Percentiles rank a stretch among this genome's conserved stretches.
These are phyloP conservation scores for Bactericera cockerelli DNA, from an alignment of 1,140 invertebrate genomes.

Conservation along the genomic window DNA sequence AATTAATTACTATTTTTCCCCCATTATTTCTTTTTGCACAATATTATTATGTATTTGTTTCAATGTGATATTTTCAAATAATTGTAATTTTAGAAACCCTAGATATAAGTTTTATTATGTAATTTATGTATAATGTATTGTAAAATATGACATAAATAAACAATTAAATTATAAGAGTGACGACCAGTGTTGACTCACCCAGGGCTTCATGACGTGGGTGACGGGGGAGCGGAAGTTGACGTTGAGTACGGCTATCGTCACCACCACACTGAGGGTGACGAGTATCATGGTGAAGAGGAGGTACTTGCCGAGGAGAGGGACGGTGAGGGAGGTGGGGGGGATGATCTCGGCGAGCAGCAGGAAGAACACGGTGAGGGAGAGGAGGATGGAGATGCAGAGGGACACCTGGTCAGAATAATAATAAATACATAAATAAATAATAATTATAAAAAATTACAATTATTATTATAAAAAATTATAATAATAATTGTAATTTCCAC, in stretches of 20 bases:
- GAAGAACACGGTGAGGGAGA: conserved; percentile 98
- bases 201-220: conserved; percentile 84
- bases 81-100: too few species aligned
- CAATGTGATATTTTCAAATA: too few species aligned
- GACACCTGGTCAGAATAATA: conserved; percentile 63
- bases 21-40: too few species aligned
- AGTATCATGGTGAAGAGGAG: conserved; percentile 98
- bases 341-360: conserved; percentile 94
- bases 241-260: conserved; percentile 95
- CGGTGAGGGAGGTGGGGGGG: conserved; percentile 95
- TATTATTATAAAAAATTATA: too few species aligned
- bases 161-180: too few species aligned
- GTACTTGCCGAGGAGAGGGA: conserved; percentile 95
- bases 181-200: conserved; percentile 49
- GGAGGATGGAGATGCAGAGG: conserved; percentile 93
- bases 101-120: too few species aligned
- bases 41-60: too few species aligned
- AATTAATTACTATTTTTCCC: too few species aligned
- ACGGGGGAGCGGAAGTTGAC: conserved; percentile 95
- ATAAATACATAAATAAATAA: too few species aligned
- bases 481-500: too few species aligned
- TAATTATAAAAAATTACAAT: background rate
- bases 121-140: too few species aligned
- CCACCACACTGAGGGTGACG: conserved; percentile 92
- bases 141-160: too few species aligned